These are phyloP conservation scores for Hyaena hyaena DNA, from an alignment of 2,113 vertebrate species.

Conservation along the genomic window DNA sequence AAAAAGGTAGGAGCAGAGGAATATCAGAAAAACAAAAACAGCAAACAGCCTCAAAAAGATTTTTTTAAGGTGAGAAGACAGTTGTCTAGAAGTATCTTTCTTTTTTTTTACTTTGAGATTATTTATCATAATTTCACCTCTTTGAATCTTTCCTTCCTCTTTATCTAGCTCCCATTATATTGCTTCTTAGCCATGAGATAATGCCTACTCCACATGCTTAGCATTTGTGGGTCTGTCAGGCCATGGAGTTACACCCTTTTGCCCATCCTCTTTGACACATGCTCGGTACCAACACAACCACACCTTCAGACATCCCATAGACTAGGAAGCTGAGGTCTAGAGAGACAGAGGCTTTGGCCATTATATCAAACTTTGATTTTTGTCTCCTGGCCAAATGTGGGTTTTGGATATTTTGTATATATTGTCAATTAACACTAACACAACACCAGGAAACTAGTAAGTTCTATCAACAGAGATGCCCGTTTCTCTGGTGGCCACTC, in stretches of 20 bases:
- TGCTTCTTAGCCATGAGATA: neutral
- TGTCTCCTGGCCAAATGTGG: neutral
- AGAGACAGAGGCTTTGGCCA: neutral
- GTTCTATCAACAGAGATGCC: neutral
- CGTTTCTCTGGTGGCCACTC: neutral
- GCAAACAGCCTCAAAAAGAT: neutral
- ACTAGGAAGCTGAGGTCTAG: too few species aligned
- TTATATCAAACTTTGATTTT: neutral
- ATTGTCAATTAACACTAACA: neutral
- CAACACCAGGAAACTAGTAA: neutral
- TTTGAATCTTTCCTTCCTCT: neutral
- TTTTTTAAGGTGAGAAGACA: neutral
- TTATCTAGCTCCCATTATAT: neutral
- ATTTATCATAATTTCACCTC: neutral
- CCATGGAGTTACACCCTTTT: neutral
- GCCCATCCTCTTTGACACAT: neutral
- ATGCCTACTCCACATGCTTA: neutral
- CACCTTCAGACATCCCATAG: neutral
- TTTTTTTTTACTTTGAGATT: neutral
- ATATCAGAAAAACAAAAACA: neutral
- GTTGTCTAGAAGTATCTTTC: neutral
- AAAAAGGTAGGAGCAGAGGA: neutral
- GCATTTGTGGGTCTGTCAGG: rapidly evolving
- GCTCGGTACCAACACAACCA: neutral
- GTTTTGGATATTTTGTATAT: neutral